A percentile compares a stretch with the other conserved stretches of the same genome.
Evolutionary conservation across 2,797 vertebrate genomes (phyloP).

Genomic region (Bothrops alternatus): DNA sequence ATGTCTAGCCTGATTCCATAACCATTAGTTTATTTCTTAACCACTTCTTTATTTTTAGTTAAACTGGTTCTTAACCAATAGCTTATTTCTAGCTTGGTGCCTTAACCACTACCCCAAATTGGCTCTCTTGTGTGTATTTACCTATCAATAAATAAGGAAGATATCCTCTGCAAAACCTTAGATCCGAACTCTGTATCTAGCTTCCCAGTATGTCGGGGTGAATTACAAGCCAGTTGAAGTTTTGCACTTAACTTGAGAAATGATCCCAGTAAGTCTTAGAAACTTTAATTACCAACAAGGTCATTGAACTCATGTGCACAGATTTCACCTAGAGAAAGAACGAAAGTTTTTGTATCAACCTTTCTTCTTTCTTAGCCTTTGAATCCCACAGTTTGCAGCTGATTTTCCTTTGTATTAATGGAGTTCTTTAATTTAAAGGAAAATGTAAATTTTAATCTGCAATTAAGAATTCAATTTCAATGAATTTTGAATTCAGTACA

Average conservation of each 20-base stretch:
- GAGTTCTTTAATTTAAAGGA: background rate
- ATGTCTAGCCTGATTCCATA: no score
- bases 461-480: background rate
- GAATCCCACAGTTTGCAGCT: background rate
- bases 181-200: background rate
- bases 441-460: background rate
- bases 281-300: background rate
- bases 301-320: background rate
- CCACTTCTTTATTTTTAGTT: no score
- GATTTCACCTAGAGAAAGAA: background rate
- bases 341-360: background rate
- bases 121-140: background rate
- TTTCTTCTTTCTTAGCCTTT: background rate
- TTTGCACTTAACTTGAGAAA: background rate
- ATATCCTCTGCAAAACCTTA: background rate
- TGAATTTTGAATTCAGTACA: background rate
- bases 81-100: background rate
- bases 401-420: background rate
- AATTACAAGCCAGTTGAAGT: background rate
- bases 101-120: background rate
- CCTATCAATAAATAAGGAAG: background rate
- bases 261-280: background rate
- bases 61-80: no score
- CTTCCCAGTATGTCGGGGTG: background rate
- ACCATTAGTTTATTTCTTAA: no score